Percentiles rank a stretch among this genome's conserved stretches.
Conservation (phyloP, 2,113 vertebrate genomes). For the Prochilodus magdalenae region DNA sequence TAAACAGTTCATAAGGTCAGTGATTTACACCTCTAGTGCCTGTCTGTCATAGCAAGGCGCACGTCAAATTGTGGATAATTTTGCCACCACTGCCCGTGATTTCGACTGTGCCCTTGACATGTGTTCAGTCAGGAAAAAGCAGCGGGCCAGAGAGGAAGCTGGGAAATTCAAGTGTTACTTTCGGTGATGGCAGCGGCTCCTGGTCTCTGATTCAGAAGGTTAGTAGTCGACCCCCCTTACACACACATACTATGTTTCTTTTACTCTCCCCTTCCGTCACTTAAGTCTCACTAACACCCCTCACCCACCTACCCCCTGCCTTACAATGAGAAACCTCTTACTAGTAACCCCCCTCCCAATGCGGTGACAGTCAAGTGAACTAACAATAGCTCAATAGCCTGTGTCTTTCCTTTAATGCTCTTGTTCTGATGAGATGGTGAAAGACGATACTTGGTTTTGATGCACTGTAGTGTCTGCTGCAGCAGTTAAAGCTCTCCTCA, state of each 20-base stretch:
- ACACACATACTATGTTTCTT: slow-evolving; percentile 3
- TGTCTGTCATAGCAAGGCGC: background rate
- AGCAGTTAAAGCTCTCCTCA: background rate
- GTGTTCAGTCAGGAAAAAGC: slow-evolving; percentile 63
- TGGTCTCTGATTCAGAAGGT: slow-evolving; percentile 67
- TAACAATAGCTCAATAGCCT: slow-evolving; percentile 56
- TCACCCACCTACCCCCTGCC: slow-evolving; percentile 10
- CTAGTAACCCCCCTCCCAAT: slow-evolving; percentile 14
- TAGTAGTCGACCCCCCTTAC: slow-evolving; percentile 53
- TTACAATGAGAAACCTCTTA: slow-evolving; percentile 43
- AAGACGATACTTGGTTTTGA: slow-evolving; percentile 54
- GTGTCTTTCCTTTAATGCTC: slow-evolving; percentile 28
- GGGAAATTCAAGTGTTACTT: slow-evolving; percentile 59
- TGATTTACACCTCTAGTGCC: background rate
- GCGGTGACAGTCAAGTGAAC: slow-evolving; percentile 59
- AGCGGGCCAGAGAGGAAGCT: slow-evolving; percentile 55
- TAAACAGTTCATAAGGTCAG: too few species aligned
- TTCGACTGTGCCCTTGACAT: slow-evolving; percentile 62
- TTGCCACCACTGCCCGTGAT: slow-evolving; percentile 44
- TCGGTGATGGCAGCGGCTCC: slow-evolving; percentile 57
- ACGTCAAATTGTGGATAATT: slow-evolving; percentile 38
- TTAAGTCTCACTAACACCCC: slow-evolving; percentile 46
- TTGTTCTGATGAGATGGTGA: slow-evolving; percentile 39
- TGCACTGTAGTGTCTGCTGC: slow-evolving; percentile 28
- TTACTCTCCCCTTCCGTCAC: slow-evolving; percentile 34